These are phyloP conservation scores for Lateolabrax maculatus DNA, from an alignment of 2,797 vertebrate genomes.

Conservation along the genomic window DNA sequence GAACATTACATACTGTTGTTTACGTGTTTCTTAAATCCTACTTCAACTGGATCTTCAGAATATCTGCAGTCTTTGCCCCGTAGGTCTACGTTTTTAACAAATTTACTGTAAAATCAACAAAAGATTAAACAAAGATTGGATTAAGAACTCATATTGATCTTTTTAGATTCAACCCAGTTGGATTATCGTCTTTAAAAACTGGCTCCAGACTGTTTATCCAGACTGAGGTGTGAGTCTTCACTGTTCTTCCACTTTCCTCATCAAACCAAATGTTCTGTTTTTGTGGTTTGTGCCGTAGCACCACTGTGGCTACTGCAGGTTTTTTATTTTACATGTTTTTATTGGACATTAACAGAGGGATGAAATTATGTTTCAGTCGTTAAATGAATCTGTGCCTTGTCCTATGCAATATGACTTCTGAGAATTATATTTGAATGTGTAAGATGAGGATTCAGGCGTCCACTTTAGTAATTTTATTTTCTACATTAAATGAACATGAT, in stretches of 20 bases:
- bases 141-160: not conserved
- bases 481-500: conserved; percentile 91
- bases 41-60: no score
- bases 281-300: not conserved
- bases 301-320: not conserved
- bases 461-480: conserved; percentile 94
- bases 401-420: conserved; percentile 91
- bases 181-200: no score
- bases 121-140: not conserved
- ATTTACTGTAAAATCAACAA: not conserved
- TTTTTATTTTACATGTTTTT: not conserved
- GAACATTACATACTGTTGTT: not conserved
- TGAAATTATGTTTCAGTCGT: conserved; percentile 52
- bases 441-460: conserved; percentile 89
- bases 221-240: no score
- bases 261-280: conserved; percentile 21
- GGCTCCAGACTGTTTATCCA: no score
- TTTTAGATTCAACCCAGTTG: not conserved
- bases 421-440: conserved; percentile 41
- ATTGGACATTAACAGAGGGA: conserved; percentile 2
- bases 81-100: not conserved
- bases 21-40: not conserved
- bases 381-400: conserved; percentile 92
- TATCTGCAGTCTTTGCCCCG: not conserved
- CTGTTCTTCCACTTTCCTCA: conserved; percentile 1